A percentile compares a stretch with the other conserved stretches of the same genome.
phyloP scores from a whole-genome alignment of 2,888 invertebrate genomes.

The Venustoraphidia nigricollis region DNA sequence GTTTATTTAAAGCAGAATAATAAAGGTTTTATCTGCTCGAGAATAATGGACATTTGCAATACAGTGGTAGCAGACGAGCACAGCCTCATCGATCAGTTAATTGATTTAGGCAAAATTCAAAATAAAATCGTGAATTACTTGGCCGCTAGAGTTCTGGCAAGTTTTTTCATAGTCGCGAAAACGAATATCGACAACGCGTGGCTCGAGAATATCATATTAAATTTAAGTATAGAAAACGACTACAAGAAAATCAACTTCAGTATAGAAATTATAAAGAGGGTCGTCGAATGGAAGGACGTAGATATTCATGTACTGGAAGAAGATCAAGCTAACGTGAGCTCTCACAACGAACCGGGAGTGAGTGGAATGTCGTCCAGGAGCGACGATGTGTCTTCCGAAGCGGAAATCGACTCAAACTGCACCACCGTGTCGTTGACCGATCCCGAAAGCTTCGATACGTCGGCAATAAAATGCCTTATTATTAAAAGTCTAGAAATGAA shows the following conservation, averaged over 20 bases:
- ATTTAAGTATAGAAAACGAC: slow-evolving; percentile 49
- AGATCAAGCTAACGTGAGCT: slow-evolving; percentile 18
- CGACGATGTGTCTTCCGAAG: slow-evolving; percentile 10
- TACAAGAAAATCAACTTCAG: slow-evolving; percentile 66
- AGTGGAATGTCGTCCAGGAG: slow-evolving; percentile 16
- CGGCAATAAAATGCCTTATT: slow-evolving; percentile 69
- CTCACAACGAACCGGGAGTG: slow-evolving; percentile 21
- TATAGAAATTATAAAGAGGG: slow-evolving; percentile 69
- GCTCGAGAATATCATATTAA: slow-evolving; percentile 62
- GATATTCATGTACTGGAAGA: slow-evolving; percentile 70
- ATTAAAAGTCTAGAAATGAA: slow-evolving; percentile 72
- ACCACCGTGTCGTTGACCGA: slow-evolving; percentile 51
- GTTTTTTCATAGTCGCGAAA: slow-evolving; percentile 71
- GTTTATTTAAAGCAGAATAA: slow-evolving; percentile 72
- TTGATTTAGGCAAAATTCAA: slow-evolving; percentile 60
- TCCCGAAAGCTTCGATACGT: slow-evolving; percentile 72
- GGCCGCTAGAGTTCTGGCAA: slow-evolving; percentile 63
- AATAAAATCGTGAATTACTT: slow-evolving; percentile 71
- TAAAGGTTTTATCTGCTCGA: slow-evolving; percentile 66
- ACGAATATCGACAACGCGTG: slow-evolving; percentile 66
- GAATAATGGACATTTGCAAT: slow-evolving; percentile 66
- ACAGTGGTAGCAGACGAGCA: slow-evolving; percentile 65
- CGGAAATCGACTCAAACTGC: slow-evolving; percentile 26
- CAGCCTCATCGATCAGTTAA: slow-evolving; percentile 70
- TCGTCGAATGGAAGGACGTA: slow-evolving; percentile 78